These are phyloP conservation scores for Toxostoma redivivum DNA, from an alignment of 2,113 vertebrate species.

Conservation along the genomic window DNA sequence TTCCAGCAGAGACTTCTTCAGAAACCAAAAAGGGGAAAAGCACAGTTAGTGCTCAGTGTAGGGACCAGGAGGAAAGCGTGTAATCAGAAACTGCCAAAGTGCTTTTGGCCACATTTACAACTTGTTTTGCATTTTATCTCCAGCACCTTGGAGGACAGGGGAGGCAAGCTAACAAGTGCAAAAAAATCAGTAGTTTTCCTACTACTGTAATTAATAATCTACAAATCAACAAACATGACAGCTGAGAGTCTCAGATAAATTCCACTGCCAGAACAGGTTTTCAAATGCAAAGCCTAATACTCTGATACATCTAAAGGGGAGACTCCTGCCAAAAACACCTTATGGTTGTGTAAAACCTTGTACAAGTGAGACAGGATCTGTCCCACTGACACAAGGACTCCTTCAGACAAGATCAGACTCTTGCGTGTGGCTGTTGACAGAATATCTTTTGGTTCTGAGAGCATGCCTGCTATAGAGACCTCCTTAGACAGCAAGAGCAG, in stretches of 20 bases:
- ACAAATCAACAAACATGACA: background rate
- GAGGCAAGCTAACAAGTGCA: background rate
- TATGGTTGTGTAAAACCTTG: background rate
- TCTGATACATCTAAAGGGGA: background rate
- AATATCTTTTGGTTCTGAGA: background rate
- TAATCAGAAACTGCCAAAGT: background rate
- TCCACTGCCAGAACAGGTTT: background rate
- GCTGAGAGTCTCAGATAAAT: background rate
- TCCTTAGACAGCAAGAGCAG: background rate
- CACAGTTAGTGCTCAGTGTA: background rate
- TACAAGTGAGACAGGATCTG: background rate
- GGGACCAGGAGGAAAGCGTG: background rate
- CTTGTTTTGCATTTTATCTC: background rate
- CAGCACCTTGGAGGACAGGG: background rate
- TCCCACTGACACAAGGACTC: background rate
- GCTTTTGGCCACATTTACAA: background rate
- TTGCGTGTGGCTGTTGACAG: background rate
- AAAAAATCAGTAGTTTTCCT: background rate
- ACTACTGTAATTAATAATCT: background rate
- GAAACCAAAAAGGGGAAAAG: constrained; percentile 1
- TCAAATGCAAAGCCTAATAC: background rate
- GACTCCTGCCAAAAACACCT: background rate
- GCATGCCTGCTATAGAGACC: background rate
- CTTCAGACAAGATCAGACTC: background rate
- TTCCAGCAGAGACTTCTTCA: constrained; percentile 88